These are phyloP conservation scores for Agelaius phoeniceus DNA, from an alignment of 2,113 vertebrate genomes.

Conservation along the genomic window DNA sequence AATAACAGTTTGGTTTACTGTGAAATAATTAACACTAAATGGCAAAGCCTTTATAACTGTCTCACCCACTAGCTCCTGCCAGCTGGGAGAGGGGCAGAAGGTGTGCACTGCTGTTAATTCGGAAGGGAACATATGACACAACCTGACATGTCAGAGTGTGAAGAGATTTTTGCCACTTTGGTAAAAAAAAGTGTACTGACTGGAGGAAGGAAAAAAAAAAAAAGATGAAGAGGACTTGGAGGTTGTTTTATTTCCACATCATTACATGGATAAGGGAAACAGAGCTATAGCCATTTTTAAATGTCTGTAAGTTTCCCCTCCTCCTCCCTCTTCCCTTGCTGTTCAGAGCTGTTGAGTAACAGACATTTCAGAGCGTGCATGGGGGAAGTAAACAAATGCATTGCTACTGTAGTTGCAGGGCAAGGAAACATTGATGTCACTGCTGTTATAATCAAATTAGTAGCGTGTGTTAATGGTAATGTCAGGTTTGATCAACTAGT, in stretches of 20 bases:
- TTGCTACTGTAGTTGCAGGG: constrained; percentile 43
- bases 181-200: neutral
- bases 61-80: neutral
- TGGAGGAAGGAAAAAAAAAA: neutral
- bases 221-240: neutral
- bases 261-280: neutral
- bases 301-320: neutral
- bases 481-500: constrained; percentile 40
- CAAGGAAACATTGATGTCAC: constrained; percentile 55
- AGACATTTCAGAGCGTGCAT: neutral
- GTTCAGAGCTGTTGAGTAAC: constrained; percentile 12
- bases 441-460: constrained; percentile 42
- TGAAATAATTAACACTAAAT: neutral
- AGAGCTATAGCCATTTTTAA: neutral
- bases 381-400: constrained; percentile 54
- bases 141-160: neutral
- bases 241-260: neutral
- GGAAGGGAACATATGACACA: neutral
- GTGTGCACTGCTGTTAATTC: neutral
- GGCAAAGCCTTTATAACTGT: neutral
- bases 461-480: neutral
- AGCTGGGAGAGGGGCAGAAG: neutral
- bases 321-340: neutral
- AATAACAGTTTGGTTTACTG: neutral
- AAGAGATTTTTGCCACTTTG: neutral